Base-by-base conservation (phyloP, 2,888 invertebrate genomes). In the Serrognathus titanus region DNA sequence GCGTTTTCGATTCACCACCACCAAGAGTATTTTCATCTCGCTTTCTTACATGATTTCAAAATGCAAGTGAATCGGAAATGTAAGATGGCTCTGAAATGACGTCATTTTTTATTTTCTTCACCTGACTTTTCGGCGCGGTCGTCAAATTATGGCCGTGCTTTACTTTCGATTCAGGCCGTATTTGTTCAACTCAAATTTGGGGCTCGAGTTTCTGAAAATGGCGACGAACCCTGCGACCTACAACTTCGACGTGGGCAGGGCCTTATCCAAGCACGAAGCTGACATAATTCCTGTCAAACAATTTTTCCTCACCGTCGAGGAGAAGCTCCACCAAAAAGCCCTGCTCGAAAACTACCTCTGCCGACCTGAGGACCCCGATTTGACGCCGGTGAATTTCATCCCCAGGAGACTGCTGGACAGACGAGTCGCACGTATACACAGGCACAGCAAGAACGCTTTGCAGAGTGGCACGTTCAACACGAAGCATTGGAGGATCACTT, bases 361-460 rank as follows among this genome's bases (percentile, higher is more conserved):
- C 1, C 43, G 43, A 8, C 39, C 45, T 7, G n/a, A 13, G n/a
- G 50, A 50, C 2, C 36, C 47, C n/a, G 46, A 48, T 4, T 8
- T 53, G n/a, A 36, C 53, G 7, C 48, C 48, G 7, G 41, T 50
- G 4, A 57, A 57, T 16, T 40, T 53, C 7, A 47, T 60, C 43
- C 60, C 55, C 36, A 48, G 20, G 35, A 57, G 60, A 36, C 39
- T 57, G 10, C 48, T 54, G 3, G 59, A 62, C 20, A 56, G 60
- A n/a, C 48, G 69, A 49, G 57, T 49, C 6, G 68, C 63, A 3
- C 62, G 64, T 24, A 64, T 71, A 36, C 66, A 66, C 41, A 68
- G 69, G 40, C 69, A 67, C 1, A 49, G 67, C 2, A 70, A 69
- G 48, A 71, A 68, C 56, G 63, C 65, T 13, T 68, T 69, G 63